Conservation (phyloP, 2,888 invertebrate species). For the Cenopis cana region DNA sequence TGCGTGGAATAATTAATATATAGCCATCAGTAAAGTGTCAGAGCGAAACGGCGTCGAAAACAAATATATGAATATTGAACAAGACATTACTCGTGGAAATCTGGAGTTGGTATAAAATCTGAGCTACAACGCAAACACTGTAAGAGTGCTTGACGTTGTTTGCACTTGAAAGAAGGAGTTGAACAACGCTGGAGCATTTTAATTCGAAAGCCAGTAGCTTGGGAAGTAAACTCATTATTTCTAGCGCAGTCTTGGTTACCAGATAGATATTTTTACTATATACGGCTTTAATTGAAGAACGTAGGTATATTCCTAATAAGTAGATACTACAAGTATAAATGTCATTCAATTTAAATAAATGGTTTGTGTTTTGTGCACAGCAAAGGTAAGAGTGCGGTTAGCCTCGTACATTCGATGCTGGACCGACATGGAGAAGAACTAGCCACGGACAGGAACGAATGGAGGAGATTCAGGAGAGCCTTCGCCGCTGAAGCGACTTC, state of each 20-base stretch:
- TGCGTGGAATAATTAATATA: slow-evolving; percentile 73
- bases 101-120: slow-evolving; percentile 28
- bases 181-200: neutral
- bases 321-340: too few species aligned
- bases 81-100: slow-evolving; percentile 61
- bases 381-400: too few species aligned
- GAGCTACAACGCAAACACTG: slow-evolving; percentile 14
- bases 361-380: too few species aligned
- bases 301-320: too few species aligned
- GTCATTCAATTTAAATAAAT: too few species aligned
- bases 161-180: neutral
- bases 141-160: neutral
- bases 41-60: slow-evolving; percentile 68
- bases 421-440: too few species aligned
- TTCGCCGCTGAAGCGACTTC: too few species aligned
- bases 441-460: too few species aligned
- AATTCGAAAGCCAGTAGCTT: neutral
- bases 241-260: neutral
- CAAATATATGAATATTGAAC: slow-evolving; percentile 81
- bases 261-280: neutral
- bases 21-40: slow-evolving; percentile 73
- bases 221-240: neutral
- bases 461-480: too few species aligned
- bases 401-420: too few species aligned
- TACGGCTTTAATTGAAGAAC: neutral